Conservation (phyloP, 2,888 invertebrate genomes). For the Zelleria hepariella region DNA sequence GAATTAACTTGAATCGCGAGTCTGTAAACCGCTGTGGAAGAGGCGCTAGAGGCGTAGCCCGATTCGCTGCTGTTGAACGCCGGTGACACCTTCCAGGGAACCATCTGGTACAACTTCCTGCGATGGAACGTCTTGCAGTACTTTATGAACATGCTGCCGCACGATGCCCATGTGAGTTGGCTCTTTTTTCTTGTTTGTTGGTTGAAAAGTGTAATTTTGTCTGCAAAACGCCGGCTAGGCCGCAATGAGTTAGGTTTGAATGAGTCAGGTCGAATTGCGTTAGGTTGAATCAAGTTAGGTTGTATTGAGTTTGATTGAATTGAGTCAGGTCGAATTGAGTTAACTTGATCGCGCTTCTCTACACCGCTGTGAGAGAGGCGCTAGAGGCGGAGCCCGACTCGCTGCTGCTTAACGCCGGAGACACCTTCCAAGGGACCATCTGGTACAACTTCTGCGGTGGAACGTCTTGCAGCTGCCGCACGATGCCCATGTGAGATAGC, state of each 20-base stretch:
- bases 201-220: no score
- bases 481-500: constrained; percentile 78
- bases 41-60: constrained; percentile 68
- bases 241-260: no score
- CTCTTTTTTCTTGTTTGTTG: no score
- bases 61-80: constrained; percentile 75
- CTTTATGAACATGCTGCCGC: constrained; percentile 82
- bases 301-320: no score
- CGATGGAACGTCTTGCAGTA: constrained; percentile 80
- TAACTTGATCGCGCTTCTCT: constrained; percentile 78
- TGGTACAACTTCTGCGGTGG: constrained; percentile 85
- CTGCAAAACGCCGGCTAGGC: no score
- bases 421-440: constrained; percentile 77
- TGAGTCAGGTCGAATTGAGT: no score
- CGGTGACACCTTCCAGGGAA: constrained; percentile 78
- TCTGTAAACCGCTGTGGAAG: constrained; percentile 71
- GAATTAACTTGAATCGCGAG: no score
- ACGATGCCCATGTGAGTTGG: constrained; percentile 80
- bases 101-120: constrained; percentile 83
- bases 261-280: no score
- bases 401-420: constrained; percentile 77
- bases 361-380: constrained; percentile 65
- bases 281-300: no score
- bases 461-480: constrained; percentile 81
- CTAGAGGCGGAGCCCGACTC: constrained; percentile 73